Evolutionary conservation across 2,888 invertebrate genomes (phyloP).

Genomic region (Dolichomitus sp.): DNA sequence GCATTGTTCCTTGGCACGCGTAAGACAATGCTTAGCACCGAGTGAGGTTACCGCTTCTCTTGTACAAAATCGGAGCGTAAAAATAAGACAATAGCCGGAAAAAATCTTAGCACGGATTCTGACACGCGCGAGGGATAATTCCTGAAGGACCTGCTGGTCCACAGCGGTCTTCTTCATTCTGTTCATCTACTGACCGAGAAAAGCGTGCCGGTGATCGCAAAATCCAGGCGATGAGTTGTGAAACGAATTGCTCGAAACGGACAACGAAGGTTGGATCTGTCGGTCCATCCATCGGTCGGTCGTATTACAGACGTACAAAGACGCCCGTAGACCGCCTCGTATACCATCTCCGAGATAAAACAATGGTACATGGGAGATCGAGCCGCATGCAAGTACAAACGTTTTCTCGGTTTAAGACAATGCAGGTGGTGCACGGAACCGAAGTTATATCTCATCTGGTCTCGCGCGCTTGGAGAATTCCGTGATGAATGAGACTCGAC

Average conservation of each 20-base stretch:
- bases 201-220: constrained; percentile 57
- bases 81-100: constrained; percentile 82
- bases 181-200: constrained; percentile 26
- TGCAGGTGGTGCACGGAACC: constrained; percentile 71
- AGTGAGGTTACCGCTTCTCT: not conserved
- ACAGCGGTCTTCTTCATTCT: constrained; percentile 31
- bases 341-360: constrained; percentile 60
- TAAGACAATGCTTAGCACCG: constrained; percentile 66
- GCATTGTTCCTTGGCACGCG: constrained; percentile 75
- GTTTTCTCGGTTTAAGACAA: constrained; percentile 74
- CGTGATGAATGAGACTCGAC: constrained; percentile 50
- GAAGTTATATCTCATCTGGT: constrained; percentile 54
- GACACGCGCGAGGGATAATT: constrained; percentile 54
- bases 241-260: constrained; percentile 65
- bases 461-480: constrained; percentile 27
- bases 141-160: constrained; percentile 18
- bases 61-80: constrained; percentile 76
- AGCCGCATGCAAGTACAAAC: constrained; percentile 55
- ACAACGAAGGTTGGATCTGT: not conserved
- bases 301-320: constrained; percentile 37
- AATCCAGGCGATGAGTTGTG: constrained; percentile 66
- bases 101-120: constrained; percentile 70
- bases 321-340: constrained; percentile 15
- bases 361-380: constrained; percentile 69
- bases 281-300: not conserved